Evolutionary conservation across 2,797 vertebrate genomes (phyloP), one percentile per base, ranked within the genome.

Genomic region (Cygnus olor): DNA sequence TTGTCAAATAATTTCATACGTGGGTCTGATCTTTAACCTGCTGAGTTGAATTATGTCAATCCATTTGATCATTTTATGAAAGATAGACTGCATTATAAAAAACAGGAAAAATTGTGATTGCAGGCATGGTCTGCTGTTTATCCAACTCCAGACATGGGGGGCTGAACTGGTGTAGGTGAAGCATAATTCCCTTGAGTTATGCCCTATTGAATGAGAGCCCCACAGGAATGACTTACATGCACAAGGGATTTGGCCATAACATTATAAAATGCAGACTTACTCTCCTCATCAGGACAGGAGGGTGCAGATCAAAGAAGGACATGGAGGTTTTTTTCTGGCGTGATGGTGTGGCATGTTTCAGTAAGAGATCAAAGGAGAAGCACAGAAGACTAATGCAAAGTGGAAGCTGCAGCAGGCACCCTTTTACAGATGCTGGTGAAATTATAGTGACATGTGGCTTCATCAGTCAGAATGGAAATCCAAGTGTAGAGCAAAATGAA

Each of bases 331-430:
- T n/a, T 87, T 92, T 58, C 74, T 18, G 5, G 11, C 30, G 30
- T 61, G 54, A 47, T 36, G 32, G 14, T 60, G n/a, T 87, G 71
- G 20, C 57, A 58, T 24, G 38, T 73, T 74, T 74, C 93, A 82
- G 64, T 65, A 38, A 68, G 56, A 90, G 91, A 96, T 96, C 90
- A 97, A 95, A 96, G 36, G 68, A 79, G 69, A 44, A 51, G 60
- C 38, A 24, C 10, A 57, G 21, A 51, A 83, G 34, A 69, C 30
- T 58, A 34, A 71, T 24, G 36, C 42, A 78, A 83, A 15, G 58
- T 58, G 54, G 65, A 85, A 38, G 19, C 14, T 91, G 74, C 58
- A 90, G 80, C 58, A 74, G 49, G 56, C 42, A 85, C 20, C 10
- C 28, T 82, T 49, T 94, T 83, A 56, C 61, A 93, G 47, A 78